Conservation (phyloP, 2,888 invertebrate species). For the Agapostemon virescens region DNA sequence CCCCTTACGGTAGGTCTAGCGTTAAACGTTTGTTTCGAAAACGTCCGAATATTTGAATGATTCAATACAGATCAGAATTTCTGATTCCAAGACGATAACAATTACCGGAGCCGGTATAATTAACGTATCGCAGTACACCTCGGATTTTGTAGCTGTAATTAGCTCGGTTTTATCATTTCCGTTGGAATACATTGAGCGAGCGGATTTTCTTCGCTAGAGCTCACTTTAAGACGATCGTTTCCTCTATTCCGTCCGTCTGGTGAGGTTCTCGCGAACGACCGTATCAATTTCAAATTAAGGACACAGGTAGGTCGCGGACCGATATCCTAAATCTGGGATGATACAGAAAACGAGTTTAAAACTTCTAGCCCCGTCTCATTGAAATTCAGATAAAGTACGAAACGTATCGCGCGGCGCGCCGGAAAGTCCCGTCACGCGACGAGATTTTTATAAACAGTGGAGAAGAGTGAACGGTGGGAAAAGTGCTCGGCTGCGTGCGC, state of each 20-base stretch:
- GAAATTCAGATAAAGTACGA: conserved; percentile 53
- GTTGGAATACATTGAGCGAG: not conserved
- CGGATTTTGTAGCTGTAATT: not conserved
- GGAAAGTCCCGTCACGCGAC: conserved; percentile 22
- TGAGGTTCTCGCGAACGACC: conserved; percentile 28
- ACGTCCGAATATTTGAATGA: not conserved
- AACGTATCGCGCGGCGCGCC: conserved; percentile 21
- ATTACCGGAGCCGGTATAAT: not conserved
- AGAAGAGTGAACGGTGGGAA: not conserved
- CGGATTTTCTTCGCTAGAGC: conserved; percentile 12
- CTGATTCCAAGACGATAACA: not conserved
- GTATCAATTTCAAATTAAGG: conserved; percentile 60
- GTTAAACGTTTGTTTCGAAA: not conserved
- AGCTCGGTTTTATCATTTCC: conserved; percentile 5
- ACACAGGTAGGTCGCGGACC: conserved; percentile 20
- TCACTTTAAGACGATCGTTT: not conserved
- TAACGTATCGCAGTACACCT: not conserved
- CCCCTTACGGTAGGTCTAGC: no score
- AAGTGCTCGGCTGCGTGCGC: not conserved
- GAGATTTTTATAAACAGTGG: conserved; percentile 45
- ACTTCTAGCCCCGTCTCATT: conserved; percentile 41
- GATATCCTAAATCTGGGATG: conserved; percentile 50
- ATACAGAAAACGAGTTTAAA: conserved; percentile 53
- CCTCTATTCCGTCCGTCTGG: conserved; percentile 19
- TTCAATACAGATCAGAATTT: not conserved